Percentiles rank a stretch among this genome's conserved stretches.
Conservation (phyloP, 2,113 vertebrate genomes). For the Daphoenositta chrysoptera region DNA sequence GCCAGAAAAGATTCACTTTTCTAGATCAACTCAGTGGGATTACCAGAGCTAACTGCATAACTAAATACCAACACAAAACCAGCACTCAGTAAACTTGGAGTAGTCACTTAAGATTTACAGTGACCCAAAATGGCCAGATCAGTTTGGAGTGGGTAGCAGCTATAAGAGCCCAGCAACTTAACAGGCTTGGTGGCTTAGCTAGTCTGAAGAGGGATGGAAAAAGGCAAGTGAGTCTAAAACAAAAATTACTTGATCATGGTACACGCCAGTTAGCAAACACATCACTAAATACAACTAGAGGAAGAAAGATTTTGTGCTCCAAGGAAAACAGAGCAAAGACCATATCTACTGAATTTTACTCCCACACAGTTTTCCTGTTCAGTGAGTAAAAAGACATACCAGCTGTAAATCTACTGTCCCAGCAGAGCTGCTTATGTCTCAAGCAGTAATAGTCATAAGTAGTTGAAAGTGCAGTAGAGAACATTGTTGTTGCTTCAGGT, state of each 20-base stretch:
- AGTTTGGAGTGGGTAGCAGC: not conserved
- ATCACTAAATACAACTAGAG: not conserved
- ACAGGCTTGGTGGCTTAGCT: not conserved
- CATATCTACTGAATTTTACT: not conserved
- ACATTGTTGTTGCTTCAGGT: not conserved
- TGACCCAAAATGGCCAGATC: rapidly evolving
- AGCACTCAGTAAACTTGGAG: not conserved
- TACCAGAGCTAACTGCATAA: not conserved
- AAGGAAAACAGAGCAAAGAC: not conserved
- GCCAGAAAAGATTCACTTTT: not conserved
- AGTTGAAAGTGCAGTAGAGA: not conserved
- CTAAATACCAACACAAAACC: not conserved
- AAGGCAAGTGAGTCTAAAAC: not conserved
- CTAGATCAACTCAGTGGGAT: not conserved
- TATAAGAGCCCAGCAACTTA: not conserved
- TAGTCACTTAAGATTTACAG: not conserved
- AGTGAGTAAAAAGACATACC: not conserved
- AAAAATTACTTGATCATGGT: not conserved
- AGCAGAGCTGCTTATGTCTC: not conserved
- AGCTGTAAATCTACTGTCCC: not conserved
- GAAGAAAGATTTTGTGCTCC: not conserved
- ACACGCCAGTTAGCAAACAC: not conserved
- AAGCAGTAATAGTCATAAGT: not conserved
- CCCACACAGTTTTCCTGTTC: not conserved
- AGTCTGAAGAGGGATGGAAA: not conserved